phyloP scores from a whole-genome alignment of 30 jellyfish, hydroid and myxozoan species.

The Catostylus mosaicus region DNA sequence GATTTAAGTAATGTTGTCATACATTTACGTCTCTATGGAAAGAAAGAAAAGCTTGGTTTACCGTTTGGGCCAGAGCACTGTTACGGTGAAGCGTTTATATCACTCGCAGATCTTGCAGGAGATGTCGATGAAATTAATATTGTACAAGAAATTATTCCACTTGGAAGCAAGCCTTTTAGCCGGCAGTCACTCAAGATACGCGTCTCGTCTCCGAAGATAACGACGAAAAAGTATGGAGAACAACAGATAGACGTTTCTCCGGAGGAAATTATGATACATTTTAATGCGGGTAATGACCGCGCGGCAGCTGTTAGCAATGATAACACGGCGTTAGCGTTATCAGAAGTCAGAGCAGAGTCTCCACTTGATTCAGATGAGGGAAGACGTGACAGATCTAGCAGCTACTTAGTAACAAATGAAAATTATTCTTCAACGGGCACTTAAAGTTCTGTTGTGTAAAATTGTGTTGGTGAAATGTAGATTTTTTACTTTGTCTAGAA shows the following conservation, averaged over 20 bases:
- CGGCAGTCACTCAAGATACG: slow-evolving; percentile 49
- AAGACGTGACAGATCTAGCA: slow-evolving; percentile 17
- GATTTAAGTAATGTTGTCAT: slow-evolving; percentile 18
- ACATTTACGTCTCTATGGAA: slow-evolving; percentile 51
- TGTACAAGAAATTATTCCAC: slow-evolving; percentile 61
- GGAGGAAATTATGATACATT: slow-evolving; percentile 19
- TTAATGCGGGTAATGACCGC: slow-evolving; percentile 18
- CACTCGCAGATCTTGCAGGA: slow-evolving; percentile 41
- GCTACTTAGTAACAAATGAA: no score
- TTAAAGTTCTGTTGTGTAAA: no score
- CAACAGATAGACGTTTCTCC: slow-evolving; percentile 56
- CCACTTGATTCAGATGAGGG: neutral
- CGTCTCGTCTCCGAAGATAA: slow-evolving; percentile 51
- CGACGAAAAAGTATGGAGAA: neutral
- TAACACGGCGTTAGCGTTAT: neutral
- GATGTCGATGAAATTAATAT: slow-evolving; percentile 37
- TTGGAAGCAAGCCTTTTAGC: slow-evolving; percentile 54
- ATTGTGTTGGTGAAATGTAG: no score
- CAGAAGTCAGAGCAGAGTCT: neutral
- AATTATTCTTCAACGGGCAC: no score
- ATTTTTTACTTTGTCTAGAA: no score
- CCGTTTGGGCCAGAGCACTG: slow-evolving; percentile 65
- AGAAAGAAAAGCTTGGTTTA: slow-evolving; percentile 40
- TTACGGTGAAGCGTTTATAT: slow-evolving; percentile 60
- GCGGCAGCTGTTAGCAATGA: neutral